phyloP scores from a whole-genome alignment of 2,888 invertebrate genomes.

The Saturnia japonica region DNA sequence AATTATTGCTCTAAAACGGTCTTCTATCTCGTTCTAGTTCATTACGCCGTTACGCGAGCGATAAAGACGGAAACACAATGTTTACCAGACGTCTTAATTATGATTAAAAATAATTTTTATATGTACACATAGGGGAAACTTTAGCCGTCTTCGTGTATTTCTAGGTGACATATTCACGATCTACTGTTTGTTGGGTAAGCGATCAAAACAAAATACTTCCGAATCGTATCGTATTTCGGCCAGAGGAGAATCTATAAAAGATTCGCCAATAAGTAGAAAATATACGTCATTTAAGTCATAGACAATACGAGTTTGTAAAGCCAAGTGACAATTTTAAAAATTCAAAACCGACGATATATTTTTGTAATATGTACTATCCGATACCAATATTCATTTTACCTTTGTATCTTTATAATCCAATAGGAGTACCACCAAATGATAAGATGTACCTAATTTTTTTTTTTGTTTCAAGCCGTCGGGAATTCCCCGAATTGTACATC shows the following conservation, averaged over 20 bases:
- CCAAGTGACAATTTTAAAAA: too few relatives aligned
- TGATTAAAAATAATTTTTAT: constrained; percentile 14
- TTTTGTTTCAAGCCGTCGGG: too few relatives aligned
- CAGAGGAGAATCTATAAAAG: neutral
- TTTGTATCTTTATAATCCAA: too few relatives aligned
- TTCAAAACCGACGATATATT: too few relatives aligned
- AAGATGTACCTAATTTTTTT: too few relatives aligned
- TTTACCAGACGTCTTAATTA: constrained; percentile 16
- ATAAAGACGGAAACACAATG: constrained; percentile 13
- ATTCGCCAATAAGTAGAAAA: neutral
- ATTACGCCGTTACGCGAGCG: neutral
- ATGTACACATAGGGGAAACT: neutral
- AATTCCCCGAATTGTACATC: too few relatives aligned
- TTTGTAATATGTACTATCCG: too few relatives aligned
- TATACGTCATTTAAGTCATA: too few relatives aligned
- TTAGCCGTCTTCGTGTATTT: neutral
- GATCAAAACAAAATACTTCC: neutral
- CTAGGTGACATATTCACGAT: neutral
- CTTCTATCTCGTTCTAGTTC: neutral
- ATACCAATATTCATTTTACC: too few relatives aligned
- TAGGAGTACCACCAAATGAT: too few relatives aligned
- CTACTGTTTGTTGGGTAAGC: neutral
- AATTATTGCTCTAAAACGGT: neutral
- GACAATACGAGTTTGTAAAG: too few relatives aligned
- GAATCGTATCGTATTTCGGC: neutral